phyloP scores from a whole-genome alignment of 2,113 vertebrate species.

The Zosterops hypoxanthus region DNA sequence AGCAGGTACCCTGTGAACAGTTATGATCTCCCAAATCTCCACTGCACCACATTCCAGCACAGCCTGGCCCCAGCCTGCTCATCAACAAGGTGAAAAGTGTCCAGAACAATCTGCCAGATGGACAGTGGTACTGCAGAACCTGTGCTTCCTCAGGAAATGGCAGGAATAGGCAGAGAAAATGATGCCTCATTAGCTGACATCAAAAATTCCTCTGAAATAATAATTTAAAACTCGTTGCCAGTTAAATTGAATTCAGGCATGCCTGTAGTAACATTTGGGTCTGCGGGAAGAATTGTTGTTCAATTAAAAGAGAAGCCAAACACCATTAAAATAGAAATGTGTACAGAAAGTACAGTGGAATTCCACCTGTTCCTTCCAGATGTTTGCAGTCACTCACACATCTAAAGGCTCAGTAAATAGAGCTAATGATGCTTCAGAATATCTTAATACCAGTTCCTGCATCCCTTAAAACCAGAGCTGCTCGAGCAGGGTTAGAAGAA shows the following conservation, averaged over 20 bases:
- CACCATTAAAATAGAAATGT: slow-evolving; percentile 37
- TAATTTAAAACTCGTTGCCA: slow-evolving; percentile 4
- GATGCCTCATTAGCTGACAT: slow-evolving; percentile 45
- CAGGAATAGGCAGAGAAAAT: background rate
- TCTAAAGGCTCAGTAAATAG: slow-evolving; percentile 55
- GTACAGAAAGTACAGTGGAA: background rate
- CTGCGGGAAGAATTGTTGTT: background rate
- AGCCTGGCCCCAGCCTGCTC: background rate
- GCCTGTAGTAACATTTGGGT: slow-evolving; percentile 31
- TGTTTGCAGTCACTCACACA: slow-evolving; percentile 62
- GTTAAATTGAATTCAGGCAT: slow-evolving; percentile 43
- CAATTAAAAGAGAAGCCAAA: slow-evolving; percentile 52
- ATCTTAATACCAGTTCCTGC: slow-evolving; percentile 17
- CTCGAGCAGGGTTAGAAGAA: background rate
- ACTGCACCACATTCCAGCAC: accelerated
- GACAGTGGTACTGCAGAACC: background rate
- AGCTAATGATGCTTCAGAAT: slow-evolving; percentile 61
- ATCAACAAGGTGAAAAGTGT: background rate
- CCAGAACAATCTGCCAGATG: background rate
- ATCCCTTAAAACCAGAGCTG: background rate
- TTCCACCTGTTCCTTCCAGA: slow-evolving; percentile 69
- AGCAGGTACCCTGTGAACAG: background rate
- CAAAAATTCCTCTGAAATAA: slow-evolving; percentile 46
- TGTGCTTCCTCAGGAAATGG: background rate
- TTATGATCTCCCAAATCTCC: background rate